Percentiles rank a stretch among this genome's conserved stretches.
Evolutionary conservation across 2,888 invertebrate species (phyloP).

Genomic region (Troides helena): DNA sequence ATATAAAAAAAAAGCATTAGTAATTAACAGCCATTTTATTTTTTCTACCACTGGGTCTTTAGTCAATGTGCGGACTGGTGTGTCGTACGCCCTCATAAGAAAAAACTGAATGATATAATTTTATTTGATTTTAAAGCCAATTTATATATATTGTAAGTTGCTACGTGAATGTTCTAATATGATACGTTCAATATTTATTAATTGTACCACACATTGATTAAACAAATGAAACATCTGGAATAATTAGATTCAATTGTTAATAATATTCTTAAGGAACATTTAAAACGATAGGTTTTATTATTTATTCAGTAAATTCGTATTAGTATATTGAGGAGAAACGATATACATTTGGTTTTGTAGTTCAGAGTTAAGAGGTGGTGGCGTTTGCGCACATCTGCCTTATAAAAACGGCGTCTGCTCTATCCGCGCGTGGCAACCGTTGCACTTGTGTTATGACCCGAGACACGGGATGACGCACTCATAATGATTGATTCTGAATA

Average conservation of each 20-base stretch:
- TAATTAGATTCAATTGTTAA: slow-evolving; percentile 1
- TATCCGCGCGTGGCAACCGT: slow-evolving; percentile 45
- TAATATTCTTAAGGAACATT: neutral
- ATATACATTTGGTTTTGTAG: slow-evolving; percentile 5
- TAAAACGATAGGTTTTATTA: neutral
- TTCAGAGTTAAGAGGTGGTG: slow-evolving; percentile 43
- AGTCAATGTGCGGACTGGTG: too few relatives aligned
- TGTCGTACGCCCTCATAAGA: too few relatives aligned
- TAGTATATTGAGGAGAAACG: neutral
- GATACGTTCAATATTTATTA: too few relatives aligned
- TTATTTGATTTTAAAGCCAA: neutral
- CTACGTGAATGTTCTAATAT: too few relatives aligned
- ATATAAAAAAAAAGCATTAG: neutral
- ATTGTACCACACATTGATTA: neutral
- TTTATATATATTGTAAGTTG: neutral
- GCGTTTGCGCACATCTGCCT: slow-evolving; percentile 68
- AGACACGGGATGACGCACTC: slow-evolving; percentile 22
- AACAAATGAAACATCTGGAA: neutral
- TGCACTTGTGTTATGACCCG: slow-evolving; percentile 15
- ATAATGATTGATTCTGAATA: neutral
- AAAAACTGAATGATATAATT: neutral
- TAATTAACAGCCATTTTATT: neutral
- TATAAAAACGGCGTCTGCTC: slow-evolving; percentile 33
- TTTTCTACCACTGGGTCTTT: too few relatives aligned
- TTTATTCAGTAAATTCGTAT: neutral